Evolutionary conservation across 2,113 vertebrate genomes (phyloP), one percentile per base, ranked within the genome.

Genomic region (Clinocottus analis): DNA sequence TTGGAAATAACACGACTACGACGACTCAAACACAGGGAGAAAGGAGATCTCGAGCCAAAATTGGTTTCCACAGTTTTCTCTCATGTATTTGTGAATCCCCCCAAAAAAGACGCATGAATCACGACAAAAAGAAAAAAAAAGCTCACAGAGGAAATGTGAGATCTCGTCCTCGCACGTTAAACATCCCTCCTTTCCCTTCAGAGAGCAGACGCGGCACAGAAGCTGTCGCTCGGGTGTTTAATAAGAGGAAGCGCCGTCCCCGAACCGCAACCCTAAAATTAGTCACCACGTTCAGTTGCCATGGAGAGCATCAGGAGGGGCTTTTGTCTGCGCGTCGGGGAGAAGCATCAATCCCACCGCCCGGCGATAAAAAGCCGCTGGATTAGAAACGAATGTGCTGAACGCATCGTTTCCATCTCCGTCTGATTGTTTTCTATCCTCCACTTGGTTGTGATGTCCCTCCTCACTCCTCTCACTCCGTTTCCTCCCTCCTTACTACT

Each of bases 221-320:
- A 81, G 75, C 78, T 82, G 75, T 79, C 75, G 47, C 79, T 86
- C 12, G 64, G 81, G 65, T 75, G 71, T 90, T 91, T 90, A 84
- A 86, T 89, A 87, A 88, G 77, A n/a, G 82, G 21, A 82, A 89
- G 82, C 67, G 80, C 79, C 77, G 86, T 89, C 89, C 31, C 31
- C 80, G 65, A 85, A 88, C 75, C 63, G 31, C 88, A 75, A 59
- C 81, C 85, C 88, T 79, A 82, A 88, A 89, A 88, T 88, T 83
- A 89, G 88, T 85, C 76, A 65, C 85, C 66, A 53, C 72, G 25
- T 77, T 80, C 80, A 39, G 89, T 91, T 93, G 89, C 92, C 87
- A 91, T 92, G 90, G 88, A 85, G 90, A 92, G 79, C 70, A 89
- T 91, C 86, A 85, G 84, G 69, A 58, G 1, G 69, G 75, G 73